Evolutionary conservation across 2,888 invertebrate genomes (phyloP), one percentile per base, ranked within the genome.

Genomic region (Machimus atricapillus): DNA sequence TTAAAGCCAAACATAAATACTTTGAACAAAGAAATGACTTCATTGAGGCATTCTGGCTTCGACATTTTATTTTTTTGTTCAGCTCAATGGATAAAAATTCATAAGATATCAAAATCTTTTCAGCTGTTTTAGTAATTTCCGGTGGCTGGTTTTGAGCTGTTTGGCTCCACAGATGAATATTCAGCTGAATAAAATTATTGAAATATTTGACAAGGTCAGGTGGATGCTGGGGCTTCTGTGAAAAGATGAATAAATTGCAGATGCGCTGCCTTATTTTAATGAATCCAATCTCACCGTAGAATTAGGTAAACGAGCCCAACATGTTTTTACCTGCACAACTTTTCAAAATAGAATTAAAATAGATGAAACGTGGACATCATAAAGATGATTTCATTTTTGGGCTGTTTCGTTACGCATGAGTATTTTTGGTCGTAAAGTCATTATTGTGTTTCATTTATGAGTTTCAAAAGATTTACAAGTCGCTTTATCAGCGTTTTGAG

Each of bases 121-220:
- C 16, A 31, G n/a, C 40, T 27, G 27, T 31, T 79, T 52, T 27
- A 19, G 52, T 27, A 16, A 27, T 79, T 79, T 79, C 79, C 79
- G 79, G 79, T 52, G 23, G 23, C 79, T 52, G 52, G 79, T 79
- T 79, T 52, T 31, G 37, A 76, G 76, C 34, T 7, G 27, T 79
- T n/a, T 79, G 16, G 4, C 23, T 14, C 12, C 14, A 7, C 31
- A 31, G 19, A 52, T 79, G 79, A 79, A 52, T 79, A 79, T 79
- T 79, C 79, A 79, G 56, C 27, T 27, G 79, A 79, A 52, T 79
- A 52, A 79, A 46, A 79, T 79, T 79, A 79, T 27, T 79, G 52
- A 79, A 79, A 79, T 79, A 46, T 52, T 52, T 79, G 79, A 79
- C 79, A 79, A 79, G 79, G 79, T 79, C 79, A 52, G 52, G 52